Evolutionary conservation across 2,113 vertebrate genomes (phyloP).

Genomic region (Brachirus orientalis): DNA sequence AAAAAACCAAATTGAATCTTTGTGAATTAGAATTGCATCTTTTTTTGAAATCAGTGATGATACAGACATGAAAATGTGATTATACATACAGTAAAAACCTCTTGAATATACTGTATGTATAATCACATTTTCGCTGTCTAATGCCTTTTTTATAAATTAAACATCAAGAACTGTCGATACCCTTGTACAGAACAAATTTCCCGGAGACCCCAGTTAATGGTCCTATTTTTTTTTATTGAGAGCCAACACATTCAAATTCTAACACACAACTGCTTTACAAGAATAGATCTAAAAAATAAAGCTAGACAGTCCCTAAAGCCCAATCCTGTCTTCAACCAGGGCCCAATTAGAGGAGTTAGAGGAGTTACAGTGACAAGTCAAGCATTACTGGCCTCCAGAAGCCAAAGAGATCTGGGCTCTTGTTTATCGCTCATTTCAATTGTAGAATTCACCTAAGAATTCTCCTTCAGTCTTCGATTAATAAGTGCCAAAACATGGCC

Average conservation of each 20-base stretch:
- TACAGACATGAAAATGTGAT: no score
- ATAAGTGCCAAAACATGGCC: slow-evolving; percentile 73
- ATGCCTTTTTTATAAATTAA: not conserved
- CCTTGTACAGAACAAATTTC: not conserved
- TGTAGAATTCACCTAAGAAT: slow-evolving; percentile 76
- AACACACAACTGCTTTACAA: slow-evolving; percentile 38
- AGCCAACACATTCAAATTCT: slow-evolving; percentile 46
- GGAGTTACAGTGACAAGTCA: slow-evolving; percentile 76
- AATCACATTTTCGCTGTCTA: no score
- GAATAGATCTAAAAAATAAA: slow-evolving; percentile 65
- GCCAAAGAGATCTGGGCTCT: slow-evolving; percentile 65
- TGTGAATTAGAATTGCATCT: no score
- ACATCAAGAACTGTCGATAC: slow-evolving; percentile 2
- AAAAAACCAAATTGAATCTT: no score
- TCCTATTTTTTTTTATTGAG: slow-evolving; percentile 22
- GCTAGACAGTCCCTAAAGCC: slow-evolving; percentile 58
- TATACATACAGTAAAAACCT: no score
- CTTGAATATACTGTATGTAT: no score
- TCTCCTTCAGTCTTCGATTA: slow-evolving; percentile 65
- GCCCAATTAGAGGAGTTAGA: slow-evolving; percentile 82
- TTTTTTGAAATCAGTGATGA: no score
- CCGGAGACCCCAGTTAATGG: not conserved
- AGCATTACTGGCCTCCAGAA: slow-evolving; percentile 63
- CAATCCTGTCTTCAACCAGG: slow-evolving; percentile 56
- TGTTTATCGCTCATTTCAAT: slow-evolving; percentile 80